Base-by-base conservation (phyloP, 2,113 vertebrate genomes). In the Platanista minor region DNA sequence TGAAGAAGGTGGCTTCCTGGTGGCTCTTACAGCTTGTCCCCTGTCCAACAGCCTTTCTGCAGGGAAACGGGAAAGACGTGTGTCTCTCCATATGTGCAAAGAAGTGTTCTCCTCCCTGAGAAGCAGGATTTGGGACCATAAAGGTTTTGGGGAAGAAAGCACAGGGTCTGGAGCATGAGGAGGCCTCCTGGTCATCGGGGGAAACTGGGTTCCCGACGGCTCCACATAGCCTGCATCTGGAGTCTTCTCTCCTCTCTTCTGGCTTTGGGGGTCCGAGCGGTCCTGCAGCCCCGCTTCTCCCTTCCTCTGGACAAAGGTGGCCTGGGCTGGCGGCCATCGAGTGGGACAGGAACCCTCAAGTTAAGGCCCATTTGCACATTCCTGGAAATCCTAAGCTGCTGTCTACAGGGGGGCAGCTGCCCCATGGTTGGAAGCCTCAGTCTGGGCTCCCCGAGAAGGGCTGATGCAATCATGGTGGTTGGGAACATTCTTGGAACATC, bases 391-490 rank as follows among this genome's bases (percentile, higher is more conserved):
- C 75, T 94, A 80, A 54, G 3, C 97, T 67, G 95, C 87, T 91
- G 69, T 90, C 95, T 54, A 75, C 64, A 57, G 49, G 66, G 41
- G 0, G 36, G 59, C 93, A 72, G 87, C 33, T 0, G 2, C 91
- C 49, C 62, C 66, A 82, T 6, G 81, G 94, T 92, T 0, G 49
- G 62, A 67, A 75, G 91, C 90, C 1, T 11, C 0, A 0, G 92
- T 84, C 57, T 0, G 0, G 97, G 94, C 98, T 94, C 87, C 81
- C 94, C 12, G 54, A 88, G 94, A 97, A 90, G 81, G 92, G 94
- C 98, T 98, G 98, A 98, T 98, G 98, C 98, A 98, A 98, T 98
- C 97, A 43, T 23, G 36, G 98, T 5, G 98, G 98, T 98, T 91
- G 97, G 97, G 97, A 97, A 97, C 97, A 94, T 98, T 98, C 97